Conservation (phyloP, 2,113 vertebrate species). For the Nothocercus nigrocapillus region DNA sequence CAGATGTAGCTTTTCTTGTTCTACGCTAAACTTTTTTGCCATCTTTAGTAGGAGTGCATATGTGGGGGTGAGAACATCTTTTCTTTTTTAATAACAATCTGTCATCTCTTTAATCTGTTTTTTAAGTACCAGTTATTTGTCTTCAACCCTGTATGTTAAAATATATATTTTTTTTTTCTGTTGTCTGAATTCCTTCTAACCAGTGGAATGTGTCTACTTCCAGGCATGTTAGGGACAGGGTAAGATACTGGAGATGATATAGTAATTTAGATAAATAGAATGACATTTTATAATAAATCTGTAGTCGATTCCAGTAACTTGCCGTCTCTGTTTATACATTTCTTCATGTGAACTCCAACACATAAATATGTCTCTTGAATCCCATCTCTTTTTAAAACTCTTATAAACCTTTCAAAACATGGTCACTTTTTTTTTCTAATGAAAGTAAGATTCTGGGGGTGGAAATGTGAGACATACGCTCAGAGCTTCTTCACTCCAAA, state of each 20-base stretch:
- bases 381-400: rapidly evolving
- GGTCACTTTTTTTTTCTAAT: no score
- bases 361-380: neutral
- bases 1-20: neutral
- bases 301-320: neutral
- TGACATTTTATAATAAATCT: neutral
- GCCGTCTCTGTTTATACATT: neutral
- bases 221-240: neutral
- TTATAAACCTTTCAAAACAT: neutral
- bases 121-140: neutral
- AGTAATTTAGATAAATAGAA: neutral
- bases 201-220: rapidly evolving
- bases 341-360: neutral
- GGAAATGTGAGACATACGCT: rapidly evolving
- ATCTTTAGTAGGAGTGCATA: neutral
- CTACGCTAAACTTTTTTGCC: neutral
- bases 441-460: neutral
- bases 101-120: neutral
- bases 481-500: neutral
- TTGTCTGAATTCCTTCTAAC: neutral
- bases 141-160: neutral
- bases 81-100: neutral
- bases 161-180: neutral
- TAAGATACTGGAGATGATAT: neutral
- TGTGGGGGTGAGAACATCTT: neutral